Base-by-base conservation (phyloP, 2,797 vertebrate genomes). In the Acrocephalus scirpaceus region DNA sequence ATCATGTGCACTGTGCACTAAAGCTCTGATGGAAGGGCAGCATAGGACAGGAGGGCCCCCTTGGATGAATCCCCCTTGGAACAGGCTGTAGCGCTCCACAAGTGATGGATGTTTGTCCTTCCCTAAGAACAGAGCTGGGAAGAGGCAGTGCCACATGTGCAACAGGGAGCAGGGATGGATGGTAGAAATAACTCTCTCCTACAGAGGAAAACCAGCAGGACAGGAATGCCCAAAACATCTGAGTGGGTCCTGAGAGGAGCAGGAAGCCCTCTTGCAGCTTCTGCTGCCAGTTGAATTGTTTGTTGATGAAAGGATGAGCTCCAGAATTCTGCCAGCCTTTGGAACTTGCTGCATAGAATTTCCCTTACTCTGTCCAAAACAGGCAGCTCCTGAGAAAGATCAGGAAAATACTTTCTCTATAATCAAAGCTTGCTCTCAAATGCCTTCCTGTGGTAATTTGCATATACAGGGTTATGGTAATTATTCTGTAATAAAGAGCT, bases 121-220 rank as follows among this genome's bases (percentile, higher is more conserved):
- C 15, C 25, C 9, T 20, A 29, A 22, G 15, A 80, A 13, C 23
- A 73, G 25, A 84, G 27, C 9, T 3, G 1, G 25, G 8, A 72
- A 71, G 21, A 61, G 34, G 22, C 30, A 64, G 29, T 8, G 60
- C 12, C 4, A 1, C 6, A 3, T 0, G 1, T 19, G 18, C 0
- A 0, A 2, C 8, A 51, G 9, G 22, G 50, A 54, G 26, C 16
- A 47, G 13, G 16, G 10, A 10, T 47, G 50, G 16, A 13, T 21
- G 34, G 26, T 23, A 4, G 2, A 22, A 65, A 5, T 12, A 78
- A 12, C 13, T 27, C 20, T 36, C 6, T 69, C 16, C 16, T 81
- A 9, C 25, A 58, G 34, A 18, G 42, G 16, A 58, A 81, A 73
- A 4, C 20, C 36, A 51, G 20, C 11, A 36, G 19, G 23, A 48